phyloP scores from a whole-genome alignment of 2,888 invertebrate species.

The Autographa pulchrina region DNA sequence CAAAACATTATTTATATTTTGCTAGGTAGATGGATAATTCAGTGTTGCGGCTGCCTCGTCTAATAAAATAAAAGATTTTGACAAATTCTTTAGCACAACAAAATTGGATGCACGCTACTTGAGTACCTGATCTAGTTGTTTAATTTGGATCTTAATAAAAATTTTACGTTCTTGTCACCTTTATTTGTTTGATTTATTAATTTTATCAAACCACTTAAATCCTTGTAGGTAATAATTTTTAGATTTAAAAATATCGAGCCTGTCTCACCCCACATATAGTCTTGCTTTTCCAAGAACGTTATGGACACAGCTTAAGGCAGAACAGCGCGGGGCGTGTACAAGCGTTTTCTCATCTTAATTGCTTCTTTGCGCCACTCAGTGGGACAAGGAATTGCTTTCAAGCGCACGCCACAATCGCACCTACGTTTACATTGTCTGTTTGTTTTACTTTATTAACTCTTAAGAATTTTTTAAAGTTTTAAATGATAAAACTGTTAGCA shows the following conservation, averaged over 20 bases:
- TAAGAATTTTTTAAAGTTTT: conserved; percentile 48
- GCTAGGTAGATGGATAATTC: no score
- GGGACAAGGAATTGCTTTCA: conserved; percentile 77
- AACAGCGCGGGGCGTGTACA: conserved; percentile 56
- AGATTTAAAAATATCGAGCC: neutral
- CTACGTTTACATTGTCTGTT: conserved; percentile 58
- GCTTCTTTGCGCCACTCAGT: conserved; percentile 70
- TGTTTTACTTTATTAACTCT: conserved; percentile 53
- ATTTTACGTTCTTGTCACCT: no score
- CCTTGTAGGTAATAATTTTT: neutral
- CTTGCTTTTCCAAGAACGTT: neutral
- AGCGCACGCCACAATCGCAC: conserved; percentile 59
- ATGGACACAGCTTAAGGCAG: conserved; percentile 55
- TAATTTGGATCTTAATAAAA: no score
- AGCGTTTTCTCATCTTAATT: conserved; percentile 72
- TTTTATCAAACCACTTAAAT: neutral
- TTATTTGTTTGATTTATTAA: no score
- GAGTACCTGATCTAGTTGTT: no score
- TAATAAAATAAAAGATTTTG: no score
- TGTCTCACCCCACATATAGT: neutral
- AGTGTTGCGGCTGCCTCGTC: no score
- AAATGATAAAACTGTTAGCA: conserved; percentile 46
- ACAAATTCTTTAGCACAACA: no score
- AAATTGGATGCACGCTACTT: no score
- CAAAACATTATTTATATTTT: neutral